phyloP scores from a whole-genome alignment of 37 sponge, comb jelly and placozoan genomes.

The Halichondria panicea region DNA sequence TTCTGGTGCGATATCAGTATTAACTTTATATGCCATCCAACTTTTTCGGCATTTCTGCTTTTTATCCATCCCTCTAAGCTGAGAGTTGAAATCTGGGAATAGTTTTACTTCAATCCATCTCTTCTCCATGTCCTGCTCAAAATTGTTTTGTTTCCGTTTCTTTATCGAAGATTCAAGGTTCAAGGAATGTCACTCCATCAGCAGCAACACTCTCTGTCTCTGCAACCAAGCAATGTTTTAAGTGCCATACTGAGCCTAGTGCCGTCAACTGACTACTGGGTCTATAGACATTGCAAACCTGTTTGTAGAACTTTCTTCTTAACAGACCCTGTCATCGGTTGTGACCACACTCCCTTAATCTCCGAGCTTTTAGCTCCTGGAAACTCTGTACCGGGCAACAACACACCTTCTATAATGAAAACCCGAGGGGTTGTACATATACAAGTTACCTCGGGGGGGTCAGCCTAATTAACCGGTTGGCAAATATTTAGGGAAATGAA shows the following conservation, averaged over 20 bases:
- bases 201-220: not conserved
- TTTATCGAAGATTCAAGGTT: too few species aligned
- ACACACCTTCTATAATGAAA: not conserved
- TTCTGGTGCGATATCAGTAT: not conserved
- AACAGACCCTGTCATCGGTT: not conserved
- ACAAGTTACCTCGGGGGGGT: too few species aligned
- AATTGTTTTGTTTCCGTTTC: too few species aligned
- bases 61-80: conserved; percentile 42
- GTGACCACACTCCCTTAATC: conserved; percentile 13
- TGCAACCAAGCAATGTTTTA: not conserved
- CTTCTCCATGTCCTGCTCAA: too few species aligned
- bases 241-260: not conserved
- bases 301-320: conserved; percentile 22
- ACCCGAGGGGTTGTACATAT: too few species aligned
- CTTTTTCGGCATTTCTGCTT: not conserved
- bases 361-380: conserved; percentile 24
- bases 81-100: conserved; percentile 76
- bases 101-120: conserved; percentile 51
- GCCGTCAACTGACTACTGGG: conserved; percentile 9
- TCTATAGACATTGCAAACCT: conserved; percentile 8
- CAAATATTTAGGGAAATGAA: too few species aligned
- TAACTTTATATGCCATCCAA: not conserved
- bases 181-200: too few species aligned
- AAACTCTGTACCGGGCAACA: conserved; percentile 19
- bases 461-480: too few species aligned